Percentiles rank a stretch among this genome's conserved stretches.
Conservation (phyloP, 2,113 vertebrate genomes). For the Dipodomys ordii region DNA sequence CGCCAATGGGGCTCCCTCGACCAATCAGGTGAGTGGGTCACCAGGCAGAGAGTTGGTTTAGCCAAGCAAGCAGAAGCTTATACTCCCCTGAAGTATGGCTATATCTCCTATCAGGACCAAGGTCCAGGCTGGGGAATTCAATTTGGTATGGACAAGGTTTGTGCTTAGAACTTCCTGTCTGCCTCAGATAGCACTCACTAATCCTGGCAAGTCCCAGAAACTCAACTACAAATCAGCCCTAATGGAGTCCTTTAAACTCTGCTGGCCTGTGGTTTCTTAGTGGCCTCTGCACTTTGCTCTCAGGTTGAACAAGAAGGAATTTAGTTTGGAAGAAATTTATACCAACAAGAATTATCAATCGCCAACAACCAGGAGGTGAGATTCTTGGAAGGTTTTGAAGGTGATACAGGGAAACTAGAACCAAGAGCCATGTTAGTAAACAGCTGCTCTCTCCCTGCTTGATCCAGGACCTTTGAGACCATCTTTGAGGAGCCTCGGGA, state of each 20-base stretch:
- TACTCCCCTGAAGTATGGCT: background rate
- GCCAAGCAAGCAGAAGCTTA: background rate
- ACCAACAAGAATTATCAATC: conserved; percentile 95
- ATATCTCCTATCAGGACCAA: conserved; percentile 6
- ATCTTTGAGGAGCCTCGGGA: conserved; percentile 92
- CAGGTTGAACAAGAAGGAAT: conserved; percentile 95
- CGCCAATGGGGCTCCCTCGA: conserved; percentile 94
- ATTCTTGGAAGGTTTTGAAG: conserved; percentile 17
- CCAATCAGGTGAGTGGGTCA: conserved; percentile 87
- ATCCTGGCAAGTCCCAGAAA: conserved; percentile 16
- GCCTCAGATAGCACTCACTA: background rate
- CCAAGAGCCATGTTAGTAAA: conserved; percentile 30
- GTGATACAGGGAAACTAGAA: conserved; percentile 42
- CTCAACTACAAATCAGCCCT: conserved; percentile 29
- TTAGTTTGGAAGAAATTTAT: conserved; percentile 96
- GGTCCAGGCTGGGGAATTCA: background rate
- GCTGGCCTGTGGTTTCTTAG: conserved; percentile 49
- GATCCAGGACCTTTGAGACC: conserved; percentile 91
- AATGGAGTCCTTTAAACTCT: background rate
- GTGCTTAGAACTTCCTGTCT: conserved; percentile 5
- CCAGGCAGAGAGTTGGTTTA: background rate
- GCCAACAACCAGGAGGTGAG: conserved; percentile 91
- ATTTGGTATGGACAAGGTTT: background rate
- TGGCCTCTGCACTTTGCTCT: conserved; percentile 43
- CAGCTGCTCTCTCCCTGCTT: conserved; percentile 18